Evolutionary conservation across 2,797 vertebrate genomes (phyloP).

Genomic region (Eidolon dupreanum): DNA sequence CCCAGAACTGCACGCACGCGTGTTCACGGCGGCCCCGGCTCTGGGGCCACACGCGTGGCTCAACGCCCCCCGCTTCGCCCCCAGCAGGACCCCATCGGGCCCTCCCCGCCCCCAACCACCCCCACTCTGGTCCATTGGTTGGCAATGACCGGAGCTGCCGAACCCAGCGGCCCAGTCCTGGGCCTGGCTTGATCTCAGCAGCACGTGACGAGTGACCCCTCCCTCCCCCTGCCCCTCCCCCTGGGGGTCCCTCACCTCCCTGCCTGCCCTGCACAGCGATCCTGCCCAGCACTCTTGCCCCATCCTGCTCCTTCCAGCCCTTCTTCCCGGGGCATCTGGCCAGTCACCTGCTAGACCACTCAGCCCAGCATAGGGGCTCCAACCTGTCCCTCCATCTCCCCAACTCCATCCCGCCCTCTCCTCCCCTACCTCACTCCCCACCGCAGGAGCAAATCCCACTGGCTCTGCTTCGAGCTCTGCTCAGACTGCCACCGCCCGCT

Average conservation of each 20-base stretch:
- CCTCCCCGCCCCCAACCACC: background rate
- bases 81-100: too few species aligned
- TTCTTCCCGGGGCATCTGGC: rapidly evolving
- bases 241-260: background rate
- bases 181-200: background rate
- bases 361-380: rapidly evolving
- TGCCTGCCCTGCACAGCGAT: background rate
- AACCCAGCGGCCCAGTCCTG: too few species aligned
- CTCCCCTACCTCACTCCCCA: background rate
- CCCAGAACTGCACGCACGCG: too few species aligned
- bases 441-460: background rate
- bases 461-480: background rate
- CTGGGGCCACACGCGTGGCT: too few species aligned
- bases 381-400: background rate
- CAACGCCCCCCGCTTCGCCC: too few species aligned
- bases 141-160: background rate
- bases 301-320: background rate
- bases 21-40: too few species aligned
- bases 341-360: background rate
- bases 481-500: background rate
- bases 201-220: too few species aligned
- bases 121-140: background rate
- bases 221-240: rapidly evolving
- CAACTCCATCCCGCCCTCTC: too few species aligned
- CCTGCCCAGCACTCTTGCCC: background rate